phyloP scores from a whole-genome alignment of 2,113 vertebrate genomes.

The Pavo muticus region DNA sequence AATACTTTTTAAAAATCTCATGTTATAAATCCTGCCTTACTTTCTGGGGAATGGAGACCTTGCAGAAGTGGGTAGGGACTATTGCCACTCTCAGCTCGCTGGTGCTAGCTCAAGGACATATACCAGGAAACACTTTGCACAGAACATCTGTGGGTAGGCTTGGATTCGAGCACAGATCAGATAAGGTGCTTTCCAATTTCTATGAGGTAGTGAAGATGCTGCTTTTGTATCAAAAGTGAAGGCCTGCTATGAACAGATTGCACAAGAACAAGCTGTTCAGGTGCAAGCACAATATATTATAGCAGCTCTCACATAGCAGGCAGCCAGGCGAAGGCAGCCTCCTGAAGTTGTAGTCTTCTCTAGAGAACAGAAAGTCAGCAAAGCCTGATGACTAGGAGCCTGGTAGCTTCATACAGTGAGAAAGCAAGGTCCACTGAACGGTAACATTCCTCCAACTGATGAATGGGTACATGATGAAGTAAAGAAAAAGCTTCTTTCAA shows the following conservation, averaged over 20 bases:
- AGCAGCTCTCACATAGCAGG: neutral
- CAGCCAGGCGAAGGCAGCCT: neutral
- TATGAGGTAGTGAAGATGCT: neutral
- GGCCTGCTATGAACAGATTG: neutral
- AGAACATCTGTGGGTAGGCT: neutral
- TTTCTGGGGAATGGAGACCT: neutral
- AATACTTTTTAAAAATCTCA: neutral
- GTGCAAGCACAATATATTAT: neutral
- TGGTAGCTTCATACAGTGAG: neutral
- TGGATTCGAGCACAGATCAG: neutral
- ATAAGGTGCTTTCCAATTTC: neutral
- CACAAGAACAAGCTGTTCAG: neutral
- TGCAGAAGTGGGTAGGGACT: neutral
- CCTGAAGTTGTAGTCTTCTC: neutral
- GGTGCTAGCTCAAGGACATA: constrained; percentile 3
- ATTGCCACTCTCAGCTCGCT: neutral
- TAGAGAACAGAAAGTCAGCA: neutral
- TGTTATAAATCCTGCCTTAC: neutral
- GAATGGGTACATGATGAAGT: neutral
- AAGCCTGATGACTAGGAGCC: rapidly evolving
- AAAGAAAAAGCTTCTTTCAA: neutral
- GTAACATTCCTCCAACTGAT: neutral
- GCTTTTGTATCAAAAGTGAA: neutral
- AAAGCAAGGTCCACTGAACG: neutral
- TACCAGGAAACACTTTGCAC: neutral